Percentiles rank a stretch among this genome's conserved stretches.
Conservation (phyloP, 2,113 vertebrate species). For the Loxodonta africana region DNA sequence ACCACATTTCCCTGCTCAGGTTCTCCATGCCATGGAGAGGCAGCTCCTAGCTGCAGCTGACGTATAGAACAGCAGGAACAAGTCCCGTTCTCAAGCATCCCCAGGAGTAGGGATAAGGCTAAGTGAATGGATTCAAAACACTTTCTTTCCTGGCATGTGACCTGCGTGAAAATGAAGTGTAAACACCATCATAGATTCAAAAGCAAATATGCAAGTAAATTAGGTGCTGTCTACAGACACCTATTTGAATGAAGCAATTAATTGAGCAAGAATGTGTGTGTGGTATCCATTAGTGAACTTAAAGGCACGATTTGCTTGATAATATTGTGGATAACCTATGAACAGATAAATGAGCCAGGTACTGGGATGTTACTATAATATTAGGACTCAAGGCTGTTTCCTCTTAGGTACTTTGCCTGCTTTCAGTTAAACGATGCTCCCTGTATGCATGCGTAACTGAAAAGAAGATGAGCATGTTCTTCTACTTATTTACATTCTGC, state of each 20-base stretch:
- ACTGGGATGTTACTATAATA: not conserved
- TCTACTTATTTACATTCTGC: not conserved
- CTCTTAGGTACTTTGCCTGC: not conserved
- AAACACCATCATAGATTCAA: constrained; percentile 30
- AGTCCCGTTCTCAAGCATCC: not conserved
- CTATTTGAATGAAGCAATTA: constrained; percentile 69
- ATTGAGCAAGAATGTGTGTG: constrained; percentile 59
- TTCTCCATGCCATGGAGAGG: not conserved
- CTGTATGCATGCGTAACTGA: not conserved
- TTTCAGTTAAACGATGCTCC: constrained; percentile 45
- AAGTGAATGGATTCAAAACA: not conserved
- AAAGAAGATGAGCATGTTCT: constrained; percentile 14
- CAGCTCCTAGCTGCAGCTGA: not conserved
- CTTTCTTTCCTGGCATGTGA: constrained; percentile 13
- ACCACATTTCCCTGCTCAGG: not conserved
- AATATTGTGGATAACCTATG: not conserved
- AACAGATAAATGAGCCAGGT: constrained; percentile 30
- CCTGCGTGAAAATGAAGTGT: constrained; percentile 51
- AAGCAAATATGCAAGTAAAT: constrained; percentile 75
- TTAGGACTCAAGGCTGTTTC: not conserved
- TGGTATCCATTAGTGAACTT: constrained; percentile 20
- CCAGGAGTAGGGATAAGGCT: not conserved
- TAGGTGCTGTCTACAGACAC: constrained; percentile 68
- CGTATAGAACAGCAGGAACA: not conserved
- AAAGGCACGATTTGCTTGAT: constrained; percentile 34